Conservation (phyloP, 2,113 vertebrate genomes). For the Brachypodius melanocephalos region DNA sequence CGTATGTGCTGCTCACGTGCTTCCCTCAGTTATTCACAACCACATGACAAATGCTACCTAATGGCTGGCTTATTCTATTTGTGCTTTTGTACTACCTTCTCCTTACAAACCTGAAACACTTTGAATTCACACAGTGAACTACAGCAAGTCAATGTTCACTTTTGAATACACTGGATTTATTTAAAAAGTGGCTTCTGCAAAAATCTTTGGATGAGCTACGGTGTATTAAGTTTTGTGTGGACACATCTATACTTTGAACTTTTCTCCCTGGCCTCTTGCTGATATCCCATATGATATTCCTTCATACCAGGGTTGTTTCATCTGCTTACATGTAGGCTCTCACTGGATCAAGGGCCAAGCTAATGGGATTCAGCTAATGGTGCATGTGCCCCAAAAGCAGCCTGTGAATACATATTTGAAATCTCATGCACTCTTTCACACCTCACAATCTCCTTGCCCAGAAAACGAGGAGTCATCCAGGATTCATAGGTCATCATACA, state of each 20-base stretch:
- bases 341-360: neutral
- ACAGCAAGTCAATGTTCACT: neutral
- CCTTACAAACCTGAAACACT: constrained; percentile 14
- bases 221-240: neutral
- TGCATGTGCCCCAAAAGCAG: neutral
- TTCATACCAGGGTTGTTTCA: neutral
- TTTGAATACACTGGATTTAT: neutral
- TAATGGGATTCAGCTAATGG: neutral
- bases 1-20: neutral
- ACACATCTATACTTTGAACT: neutral
- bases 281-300: neutral
- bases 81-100: constrained; percentile 20
- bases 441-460: neutral
- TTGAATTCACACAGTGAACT: constrained; percentile 29
- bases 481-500: neutral
- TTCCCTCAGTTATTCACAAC: neutral
- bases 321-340: neutral
- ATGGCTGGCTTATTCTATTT: neutral
- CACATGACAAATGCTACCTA: neutral
- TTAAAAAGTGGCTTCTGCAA: neutral
- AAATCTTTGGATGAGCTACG: neutral
- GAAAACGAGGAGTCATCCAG: neutral
- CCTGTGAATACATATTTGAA: neutral
- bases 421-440: neutral
- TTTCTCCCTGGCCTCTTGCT: neutral